A percentile compares a stretch with the other conserved stretches of the same genome.
Evolutionary conservation across 2,888 invertebrate genomes (phyloP).

Genomic region (Watsonalla binaria): DNA sequence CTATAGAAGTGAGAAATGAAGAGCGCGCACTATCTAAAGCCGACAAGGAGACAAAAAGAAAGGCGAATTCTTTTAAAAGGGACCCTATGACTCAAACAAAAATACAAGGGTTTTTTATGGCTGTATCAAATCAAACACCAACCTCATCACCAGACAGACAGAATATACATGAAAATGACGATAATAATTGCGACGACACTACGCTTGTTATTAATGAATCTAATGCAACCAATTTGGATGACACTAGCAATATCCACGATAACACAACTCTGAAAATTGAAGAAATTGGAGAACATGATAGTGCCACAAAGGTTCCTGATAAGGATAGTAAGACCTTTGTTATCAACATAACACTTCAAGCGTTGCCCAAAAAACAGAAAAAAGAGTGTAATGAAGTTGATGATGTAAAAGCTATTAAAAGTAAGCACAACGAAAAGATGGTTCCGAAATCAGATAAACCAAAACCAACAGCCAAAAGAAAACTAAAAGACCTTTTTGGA

Average conservation of each 20-base stretch:
- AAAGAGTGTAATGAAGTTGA: constrained; percentile 11
- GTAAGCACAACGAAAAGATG: constrained; percentile 7
- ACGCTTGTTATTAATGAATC: constrained; percentile 26
- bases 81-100: constrained; percentile 71
- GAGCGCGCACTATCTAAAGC: constrained; percentile 55
- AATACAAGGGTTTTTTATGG: constrained; percentile 61
- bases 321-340: constrained; percentile 47
- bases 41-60: constrained; percentile 64
- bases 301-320: constrained; percentile 4
- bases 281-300: constrained; percentile 11
- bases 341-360: constrained; percentile 68
- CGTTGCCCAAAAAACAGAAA: constrained; percentile 37
- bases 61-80: constrained; percentile 68
- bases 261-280: constrained; percentile 18
- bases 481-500: constrained; percentile 73
- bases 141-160: constrained; percentile 31
- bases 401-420: constrained; percentile 11
- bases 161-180: constrained; percentile 44
- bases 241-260: constrained; percentile 11
- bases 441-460: constrained; percentile 22
- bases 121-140: constrained; percentile 42
- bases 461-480: constrained; percentile 54
- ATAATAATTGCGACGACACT: constrained; percentile 31
- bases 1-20: constrained; percentile 35
- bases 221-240: constrained; percentile 22